Evolutionary conservation across 2,888 invertebrate species (phyloP).

Genomic region (Achlya flavicornis): DNA sequence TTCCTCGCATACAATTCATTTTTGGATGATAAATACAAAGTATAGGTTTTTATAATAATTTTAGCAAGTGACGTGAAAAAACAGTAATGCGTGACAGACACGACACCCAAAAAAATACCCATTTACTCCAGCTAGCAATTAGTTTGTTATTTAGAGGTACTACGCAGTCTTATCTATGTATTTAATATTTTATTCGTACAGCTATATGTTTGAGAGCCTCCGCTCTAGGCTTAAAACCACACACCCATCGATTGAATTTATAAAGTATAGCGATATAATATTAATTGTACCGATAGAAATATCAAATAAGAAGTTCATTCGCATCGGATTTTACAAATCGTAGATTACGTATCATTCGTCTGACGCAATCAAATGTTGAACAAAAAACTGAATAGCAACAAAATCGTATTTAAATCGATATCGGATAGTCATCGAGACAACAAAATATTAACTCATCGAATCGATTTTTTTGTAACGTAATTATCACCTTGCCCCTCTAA

Average conservation of each 20-base stretch:
- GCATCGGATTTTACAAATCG: constrained; percentile 11
- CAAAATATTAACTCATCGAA: constrained; percentile 77
- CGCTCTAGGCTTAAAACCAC: not conserved
- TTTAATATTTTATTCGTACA: not conserved
- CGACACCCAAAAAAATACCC: too few relatives aligned
- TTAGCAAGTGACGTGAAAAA: too few relatives aligned
- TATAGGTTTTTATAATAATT: too few relatives aligned
- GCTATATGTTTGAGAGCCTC: not conserved
- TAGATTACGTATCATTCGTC: constrained; percentile 16
- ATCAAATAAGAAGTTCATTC: constrained; percentile 5
- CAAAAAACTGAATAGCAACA: constrained; percentile 40
- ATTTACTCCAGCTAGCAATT: too few relatives aligned
- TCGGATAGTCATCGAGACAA: constrained; percentile 63
- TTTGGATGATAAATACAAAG: too few relatives aligned
- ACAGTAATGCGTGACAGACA: too few relatives aligned
- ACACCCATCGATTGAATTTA: not conserved
- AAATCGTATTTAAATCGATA: constrained; percentile 58
- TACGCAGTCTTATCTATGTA: too few relatives aligned
- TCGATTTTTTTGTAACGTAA: constrained; percentile 77
- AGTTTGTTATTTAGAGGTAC: too few relatives aligned
- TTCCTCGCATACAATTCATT: too few relatives aligned
- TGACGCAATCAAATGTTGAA: constrained; percentile 32
- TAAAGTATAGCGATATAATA: not conserved
- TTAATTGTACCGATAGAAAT: not conserved
- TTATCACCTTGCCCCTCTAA: constrained; percentile 80